Evolutionary conservation across 2,113 vertebrate species (phyloP).

Genomic region (Pogona vitticeps): DNA sequence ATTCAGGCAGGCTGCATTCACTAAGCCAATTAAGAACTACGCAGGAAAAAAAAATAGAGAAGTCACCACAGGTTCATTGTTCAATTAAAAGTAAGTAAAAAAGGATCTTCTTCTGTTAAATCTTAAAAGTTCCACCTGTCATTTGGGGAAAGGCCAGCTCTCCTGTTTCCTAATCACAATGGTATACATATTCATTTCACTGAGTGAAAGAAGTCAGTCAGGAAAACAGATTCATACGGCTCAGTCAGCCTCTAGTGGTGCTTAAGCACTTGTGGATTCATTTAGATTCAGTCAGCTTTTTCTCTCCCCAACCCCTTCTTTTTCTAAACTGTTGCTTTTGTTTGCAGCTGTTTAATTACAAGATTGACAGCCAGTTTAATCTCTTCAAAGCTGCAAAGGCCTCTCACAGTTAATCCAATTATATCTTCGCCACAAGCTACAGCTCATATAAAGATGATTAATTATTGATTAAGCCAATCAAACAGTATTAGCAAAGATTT

Average conservation of each 20-base stretch:
- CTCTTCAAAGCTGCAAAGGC: conserved; percentile 92
- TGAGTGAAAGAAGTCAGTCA: conserved; percentile 58
- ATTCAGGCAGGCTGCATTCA: conserved; percentile 72
- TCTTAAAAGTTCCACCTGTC: conserved; percentile 63
- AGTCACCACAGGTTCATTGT: conserved; percentile 72
- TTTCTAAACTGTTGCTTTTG: conserved; percentile 74
- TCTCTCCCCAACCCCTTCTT: conserved; percentile 15
- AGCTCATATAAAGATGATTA: conserved; percentile 83
- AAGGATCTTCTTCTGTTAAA: conserved; percentile 42
- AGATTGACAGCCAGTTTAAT: conserved; percentile 95
- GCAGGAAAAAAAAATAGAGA: conserved; percentile 46
- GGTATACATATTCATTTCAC: conserved; percentile 40
- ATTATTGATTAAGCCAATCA: conserved; percentile 89
- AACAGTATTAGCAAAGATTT: conserved; percentile 80
- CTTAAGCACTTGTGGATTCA: conserved; percentile 73
- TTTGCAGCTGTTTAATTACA: conserved; percentile 92
- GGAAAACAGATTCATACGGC: conserved; percentile 56
- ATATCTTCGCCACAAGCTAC: conserved; percentile 90
- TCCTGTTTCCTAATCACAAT: conserved; percentile 33
- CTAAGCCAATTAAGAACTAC: conserved; percentile 75
- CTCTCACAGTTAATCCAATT: conserved; percentile 96
- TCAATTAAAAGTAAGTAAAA: conserved; percentile 58
- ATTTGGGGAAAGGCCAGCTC: conserved; percentile 22
- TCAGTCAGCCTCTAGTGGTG: conserved; percentile 52
- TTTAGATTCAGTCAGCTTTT: conserved; percentile 65